Conservation (phyloP, 2,888 invertebrate genomes). For the Dromius quadrimaculatus region DNA sequence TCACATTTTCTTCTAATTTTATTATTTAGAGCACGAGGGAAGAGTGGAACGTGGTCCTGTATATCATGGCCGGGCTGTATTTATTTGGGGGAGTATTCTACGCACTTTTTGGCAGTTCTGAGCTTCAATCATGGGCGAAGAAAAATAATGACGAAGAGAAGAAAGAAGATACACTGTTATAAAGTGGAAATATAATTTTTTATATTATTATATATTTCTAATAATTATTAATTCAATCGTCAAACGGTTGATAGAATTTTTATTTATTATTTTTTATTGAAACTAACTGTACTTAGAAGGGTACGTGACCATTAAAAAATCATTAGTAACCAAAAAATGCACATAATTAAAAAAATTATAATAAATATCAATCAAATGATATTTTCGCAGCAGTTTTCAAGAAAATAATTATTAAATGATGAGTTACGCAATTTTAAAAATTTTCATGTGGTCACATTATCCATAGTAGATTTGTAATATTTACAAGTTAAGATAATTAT, state of each 20-base stretch:
- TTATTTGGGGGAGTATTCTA: constrained; percentile 63
- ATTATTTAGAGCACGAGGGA: constrained; percentile 65
- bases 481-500: constrained; percentile 4
- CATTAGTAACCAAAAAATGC: too few species aligned
- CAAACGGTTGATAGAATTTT: constrained; percentile 7
- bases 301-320: background rate
- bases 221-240: background rate
- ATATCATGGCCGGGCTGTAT: constrained; percentile 63
- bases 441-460: too few species aligned
- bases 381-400: too few species aligned
- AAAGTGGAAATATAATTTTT: constrained; percentile 20
- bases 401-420: too few species aligned
- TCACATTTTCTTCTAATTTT: constrained; percentile 12
- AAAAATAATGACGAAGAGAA: constrained; percentile 35
- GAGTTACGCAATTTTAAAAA: too few species aligned
- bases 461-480: constrained; percentile 31
- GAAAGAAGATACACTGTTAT: constrained; percentile 48
- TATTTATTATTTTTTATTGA: constrained; percentile 29
- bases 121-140: constrained; percentile 65
- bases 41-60: constrained; percentile 66
- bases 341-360: too few species aligned
- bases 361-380: too few species aligned
- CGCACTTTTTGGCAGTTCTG: constrained; percentile 64
- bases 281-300: constrained; percentile 24
- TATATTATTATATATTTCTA: background rate